A percentile compares a stretch with the other conserved stretches of the same genome.
Conservation (phyloP, 2,113 vertebrate species). For the Cervus canadensis region DNA sequence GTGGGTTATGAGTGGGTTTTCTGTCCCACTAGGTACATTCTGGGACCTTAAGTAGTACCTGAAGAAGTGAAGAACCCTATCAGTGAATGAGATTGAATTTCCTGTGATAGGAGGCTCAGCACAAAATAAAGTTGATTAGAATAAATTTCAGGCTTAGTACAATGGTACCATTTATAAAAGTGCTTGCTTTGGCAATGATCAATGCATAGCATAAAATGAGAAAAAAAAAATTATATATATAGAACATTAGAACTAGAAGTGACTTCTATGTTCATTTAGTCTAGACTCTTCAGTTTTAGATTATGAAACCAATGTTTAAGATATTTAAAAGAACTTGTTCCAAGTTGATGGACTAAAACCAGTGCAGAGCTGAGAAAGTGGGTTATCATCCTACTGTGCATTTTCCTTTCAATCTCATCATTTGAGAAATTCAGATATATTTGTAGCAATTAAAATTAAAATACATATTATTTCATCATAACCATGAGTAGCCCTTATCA, state of each 20-base stretch:
- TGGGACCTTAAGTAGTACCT: neutral
- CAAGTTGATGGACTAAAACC: neutral
- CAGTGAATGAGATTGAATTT: neutral
- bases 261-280: neutral
- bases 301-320: neutral
- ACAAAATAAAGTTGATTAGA: neutral
- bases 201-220: neutral
- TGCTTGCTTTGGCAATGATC: neutral
- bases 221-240: neutral
- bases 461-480: neutral
- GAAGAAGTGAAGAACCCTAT: neutral
- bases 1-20: neutral
- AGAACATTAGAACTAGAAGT: neutral
- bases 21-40: neutral
- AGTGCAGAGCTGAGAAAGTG: neutral
- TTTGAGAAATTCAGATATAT: neutral
- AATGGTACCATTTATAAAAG: neutral
- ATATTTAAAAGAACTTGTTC: neutral
- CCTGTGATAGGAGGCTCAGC: neutral
- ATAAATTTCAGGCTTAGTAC: neutral
- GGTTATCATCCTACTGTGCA: neutral
- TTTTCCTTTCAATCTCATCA: neutral
- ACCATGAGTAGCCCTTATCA: neutral
- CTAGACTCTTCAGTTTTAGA: neutral
- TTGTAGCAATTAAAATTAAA: slow-evolving; percentile 35